Conservation (phyloP, 2,888 invertebrate species). For the Dasypogon diadema region DNA sequence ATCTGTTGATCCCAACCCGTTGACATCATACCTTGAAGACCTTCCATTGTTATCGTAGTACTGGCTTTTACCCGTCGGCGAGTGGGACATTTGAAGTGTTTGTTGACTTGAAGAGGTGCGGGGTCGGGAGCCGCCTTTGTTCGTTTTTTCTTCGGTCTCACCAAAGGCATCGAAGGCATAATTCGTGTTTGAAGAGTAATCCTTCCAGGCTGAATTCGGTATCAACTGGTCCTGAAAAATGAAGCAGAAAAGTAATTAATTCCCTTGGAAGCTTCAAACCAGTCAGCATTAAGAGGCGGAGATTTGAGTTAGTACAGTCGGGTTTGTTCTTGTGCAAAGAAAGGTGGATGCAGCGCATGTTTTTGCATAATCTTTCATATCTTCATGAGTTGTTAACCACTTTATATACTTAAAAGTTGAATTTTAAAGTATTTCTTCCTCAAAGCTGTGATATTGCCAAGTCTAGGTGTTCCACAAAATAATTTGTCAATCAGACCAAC, state of each 20-base stretch:
- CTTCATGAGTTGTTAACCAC: no score
- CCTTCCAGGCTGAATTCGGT: constrained; percentile 89
- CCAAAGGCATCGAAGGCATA: constrained; percentile 89
- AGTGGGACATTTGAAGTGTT: constrained; percentile 68
- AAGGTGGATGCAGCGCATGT: neutral
- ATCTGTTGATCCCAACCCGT: constrained; percentile 26
- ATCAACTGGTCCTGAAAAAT: constrained; percentile 81
- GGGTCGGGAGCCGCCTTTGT: constrained; percentile 60
- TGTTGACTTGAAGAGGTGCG: constrained; percentile 65
- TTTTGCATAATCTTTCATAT: neutral
- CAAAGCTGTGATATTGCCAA: no score
- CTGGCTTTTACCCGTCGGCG: constrained; percentile 67
- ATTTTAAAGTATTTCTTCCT: neutral
- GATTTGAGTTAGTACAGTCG: constrained; percentile 8
- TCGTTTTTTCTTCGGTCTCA: constrained; percentile 81
- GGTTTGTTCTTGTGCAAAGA: constrained; percentile 4
- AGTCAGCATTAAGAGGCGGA: constrained; percentile 65
- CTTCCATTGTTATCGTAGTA: constrained; percentile 63
- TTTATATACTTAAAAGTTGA: no score
- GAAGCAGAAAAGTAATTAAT: constrained; percentile 37
- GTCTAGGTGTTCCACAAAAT: no score
- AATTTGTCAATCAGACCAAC: no score
- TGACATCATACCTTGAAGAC: constrained; percentile 58
- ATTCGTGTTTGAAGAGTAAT: constrained; percentile 87
- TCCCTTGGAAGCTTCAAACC: constrained; percentile 60